Conservation (phyloP, 92 coral and sea anemone species). For the Epizoanthus stellaris region DNA sequence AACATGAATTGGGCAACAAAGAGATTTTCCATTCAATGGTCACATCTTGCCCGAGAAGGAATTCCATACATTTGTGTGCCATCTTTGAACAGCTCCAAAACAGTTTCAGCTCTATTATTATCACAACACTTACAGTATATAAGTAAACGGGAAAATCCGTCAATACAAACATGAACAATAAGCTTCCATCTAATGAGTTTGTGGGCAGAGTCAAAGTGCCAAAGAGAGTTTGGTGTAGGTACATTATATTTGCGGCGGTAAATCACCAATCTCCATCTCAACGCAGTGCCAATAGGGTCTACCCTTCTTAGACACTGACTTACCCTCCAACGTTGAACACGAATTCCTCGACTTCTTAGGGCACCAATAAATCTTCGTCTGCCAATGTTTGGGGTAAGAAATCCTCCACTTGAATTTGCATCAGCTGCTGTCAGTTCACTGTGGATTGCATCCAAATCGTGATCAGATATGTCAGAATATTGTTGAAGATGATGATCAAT, state of each 20-base stretch:
- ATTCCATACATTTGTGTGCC: conserved; percentile 42
- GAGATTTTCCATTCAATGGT: conserved; percentile 62
- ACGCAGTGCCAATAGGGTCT: background rate
- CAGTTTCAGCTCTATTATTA: conserved; percentile 69
- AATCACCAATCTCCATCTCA: background rate
- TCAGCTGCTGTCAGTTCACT: too few species aligned
- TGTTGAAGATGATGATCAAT: too few species aligned
- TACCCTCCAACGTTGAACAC: conserved; percentile 1
- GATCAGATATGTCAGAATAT: too few species aligned
- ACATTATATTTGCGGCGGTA: conserved; percentile 5
- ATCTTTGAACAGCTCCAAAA: conserved; percentile 38
- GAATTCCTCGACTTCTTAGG: conserved; percentile 2
- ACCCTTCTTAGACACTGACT: background rate
- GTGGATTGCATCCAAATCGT: too few species aligned
- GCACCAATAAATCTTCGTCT: conserved; percentile 4
- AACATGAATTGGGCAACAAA: conserved; percentile 59
- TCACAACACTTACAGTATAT: conserved; percentile 49
- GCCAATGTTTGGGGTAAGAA: conserved; percentile 22
- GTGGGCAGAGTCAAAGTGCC: conserved; percentile 60
- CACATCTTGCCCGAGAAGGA: conserved; percentile 52
- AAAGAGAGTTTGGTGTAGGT: conserved; percentile 39
- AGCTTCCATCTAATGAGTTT: conserved; percentile 65
- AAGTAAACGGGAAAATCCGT: conserved; percentile 61
- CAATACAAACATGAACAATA: conserved; percentile 57
- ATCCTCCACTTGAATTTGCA: too few species aligned